Conservation (phyloP, 2,888 invertebrate species). For the Drosophila parthenogenetica region DNA sequence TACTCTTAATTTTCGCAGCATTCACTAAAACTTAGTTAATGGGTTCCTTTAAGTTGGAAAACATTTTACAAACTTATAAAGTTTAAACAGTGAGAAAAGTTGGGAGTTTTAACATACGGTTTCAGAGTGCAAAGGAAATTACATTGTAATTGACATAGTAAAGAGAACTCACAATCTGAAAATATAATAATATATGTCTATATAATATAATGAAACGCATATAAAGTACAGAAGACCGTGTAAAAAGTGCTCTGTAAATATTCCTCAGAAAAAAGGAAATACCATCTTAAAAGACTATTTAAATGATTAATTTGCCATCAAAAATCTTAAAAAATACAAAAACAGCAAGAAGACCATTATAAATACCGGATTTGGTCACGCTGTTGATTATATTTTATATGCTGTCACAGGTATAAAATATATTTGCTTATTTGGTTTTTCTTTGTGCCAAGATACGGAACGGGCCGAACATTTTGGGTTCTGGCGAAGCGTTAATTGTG, state of each 20-base stretch:
- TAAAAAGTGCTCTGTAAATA: not conserved
- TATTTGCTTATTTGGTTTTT: slow-evolving; percentile 11
- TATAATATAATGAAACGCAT: too few species aligned
- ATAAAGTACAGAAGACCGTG: too few species aligned
- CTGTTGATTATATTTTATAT: slow-evolving; percentile 24
- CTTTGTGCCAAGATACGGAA: slow-evolving; percentile 3
- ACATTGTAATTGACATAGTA: too few species aligned
- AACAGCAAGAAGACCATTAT: not conserved
- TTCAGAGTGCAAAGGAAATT: too few species aligned
- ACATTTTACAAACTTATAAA: too few species aligned
- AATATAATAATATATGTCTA: too few species aligned
- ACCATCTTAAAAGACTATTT: slow-evolving; percentile 2
- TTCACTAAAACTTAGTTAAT: not conserved
- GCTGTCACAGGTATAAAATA: slow-evolving; percentile 26
- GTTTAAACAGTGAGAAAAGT: not conserved
- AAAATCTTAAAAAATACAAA: not conserved
- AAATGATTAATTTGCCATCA: slow-evolving; percentile 6
- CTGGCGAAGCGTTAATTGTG: slow-evolving; percentile 61
- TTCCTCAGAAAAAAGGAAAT: not conserved
- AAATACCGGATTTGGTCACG: slow-evolving; percentile 41
- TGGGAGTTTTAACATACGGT: not conserved
- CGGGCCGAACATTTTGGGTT: slow-evolving; percentile 17
- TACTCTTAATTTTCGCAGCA: not conserved
- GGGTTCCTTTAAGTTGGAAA: too few species aligned
- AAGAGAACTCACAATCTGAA: too few species aligned